Conservation (phyloP, 2,113 vertebrate genomes). For the Charadrius vociferus region DNA sequence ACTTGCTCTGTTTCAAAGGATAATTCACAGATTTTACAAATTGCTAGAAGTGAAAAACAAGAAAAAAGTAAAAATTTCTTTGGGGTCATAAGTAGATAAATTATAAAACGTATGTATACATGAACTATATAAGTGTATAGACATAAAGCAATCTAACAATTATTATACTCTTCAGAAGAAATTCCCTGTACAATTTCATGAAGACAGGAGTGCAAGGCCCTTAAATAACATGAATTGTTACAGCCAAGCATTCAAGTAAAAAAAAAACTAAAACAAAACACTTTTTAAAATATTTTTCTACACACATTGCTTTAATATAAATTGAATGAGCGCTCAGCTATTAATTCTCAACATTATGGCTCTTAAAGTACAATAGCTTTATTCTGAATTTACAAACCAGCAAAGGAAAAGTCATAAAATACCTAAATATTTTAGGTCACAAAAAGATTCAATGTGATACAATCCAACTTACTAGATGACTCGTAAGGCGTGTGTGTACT, state of each 20-base stretch:
- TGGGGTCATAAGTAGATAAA: neutral
- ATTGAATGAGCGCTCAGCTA: neutral
- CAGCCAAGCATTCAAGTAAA: neutral
- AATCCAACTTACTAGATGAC: conserved; percentile 86
- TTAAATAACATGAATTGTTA: neutral
- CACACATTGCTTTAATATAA: neutral
- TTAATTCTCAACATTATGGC: neutral
- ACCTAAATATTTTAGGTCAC: neutral
- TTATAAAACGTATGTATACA: neutral
- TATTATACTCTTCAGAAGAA: neutral
- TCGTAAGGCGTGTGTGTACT: conserved; percentile 93
- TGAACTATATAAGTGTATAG: neutral
- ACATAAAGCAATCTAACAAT: neutral
- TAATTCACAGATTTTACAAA: conserved; percentile 98
- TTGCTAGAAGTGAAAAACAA: conserved; percentile 76
- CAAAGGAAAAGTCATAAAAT: neutral
- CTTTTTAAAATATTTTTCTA: neutral
- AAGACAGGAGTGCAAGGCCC: neutral
- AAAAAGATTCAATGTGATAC: neutral
- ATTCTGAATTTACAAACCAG: neutral
- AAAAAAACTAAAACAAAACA: neutral
- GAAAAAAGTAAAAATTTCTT: neutral
- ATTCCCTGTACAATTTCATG: neutral
- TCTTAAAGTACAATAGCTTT: neutral
- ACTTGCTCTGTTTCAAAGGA: conserved; percentile 97